Evolutionary conservation across 1,140 invertebrate species (phyloP).

Genomic region (Lysiphlebus fabarum): DNA sequence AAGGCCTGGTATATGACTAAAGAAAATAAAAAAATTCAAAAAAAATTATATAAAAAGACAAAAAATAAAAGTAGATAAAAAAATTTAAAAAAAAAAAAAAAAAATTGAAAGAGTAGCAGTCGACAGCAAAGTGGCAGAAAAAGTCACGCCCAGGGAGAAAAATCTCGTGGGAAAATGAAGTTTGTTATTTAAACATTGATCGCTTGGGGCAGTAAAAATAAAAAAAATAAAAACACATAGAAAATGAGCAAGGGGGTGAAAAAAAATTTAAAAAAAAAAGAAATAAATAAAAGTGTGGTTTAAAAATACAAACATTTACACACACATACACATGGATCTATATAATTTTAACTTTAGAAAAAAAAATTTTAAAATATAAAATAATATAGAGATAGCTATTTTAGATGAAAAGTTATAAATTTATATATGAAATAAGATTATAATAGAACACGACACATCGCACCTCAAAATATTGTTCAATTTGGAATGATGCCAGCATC

Average conservation of each 20-base stretch:
- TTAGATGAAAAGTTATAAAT: conserved; percentile 16
- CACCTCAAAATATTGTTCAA: conserved; percentile 25
- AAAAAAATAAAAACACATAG: no score
- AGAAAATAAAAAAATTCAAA: not conserved
- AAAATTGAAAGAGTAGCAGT: not conserved
- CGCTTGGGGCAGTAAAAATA: not conserved
- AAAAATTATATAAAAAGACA: conserved; percentile 5
- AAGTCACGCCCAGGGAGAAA: conserved; percentile 9
- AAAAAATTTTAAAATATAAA: not conserved
- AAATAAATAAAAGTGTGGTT: not conserved
- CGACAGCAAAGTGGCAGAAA: conserved; percentile 15
- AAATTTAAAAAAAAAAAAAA: conserved; percentile 4
- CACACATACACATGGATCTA: not conserved
- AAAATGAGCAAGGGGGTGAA: no score
- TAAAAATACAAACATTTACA: not conserved
- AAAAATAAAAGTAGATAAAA: not conserved
- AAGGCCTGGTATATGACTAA: no score
- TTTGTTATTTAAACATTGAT: conserved; percentile 14
- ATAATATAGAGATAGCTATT: not conserved
- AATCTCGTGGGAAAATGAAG: conserved; percentile 14
- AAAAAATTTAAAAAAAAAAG: not conserved
- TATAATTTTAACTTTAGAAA: no score
- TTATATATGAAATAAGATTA: conserved; percentile 20
- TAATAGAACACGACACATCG: conserved; percentile 22
- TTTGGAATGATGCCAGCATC: conserved; percentile 39